phyloP scores from a whole-genome alignment of 2,113 vertebrate species.

The Zosterops borbonicus region DNA sequence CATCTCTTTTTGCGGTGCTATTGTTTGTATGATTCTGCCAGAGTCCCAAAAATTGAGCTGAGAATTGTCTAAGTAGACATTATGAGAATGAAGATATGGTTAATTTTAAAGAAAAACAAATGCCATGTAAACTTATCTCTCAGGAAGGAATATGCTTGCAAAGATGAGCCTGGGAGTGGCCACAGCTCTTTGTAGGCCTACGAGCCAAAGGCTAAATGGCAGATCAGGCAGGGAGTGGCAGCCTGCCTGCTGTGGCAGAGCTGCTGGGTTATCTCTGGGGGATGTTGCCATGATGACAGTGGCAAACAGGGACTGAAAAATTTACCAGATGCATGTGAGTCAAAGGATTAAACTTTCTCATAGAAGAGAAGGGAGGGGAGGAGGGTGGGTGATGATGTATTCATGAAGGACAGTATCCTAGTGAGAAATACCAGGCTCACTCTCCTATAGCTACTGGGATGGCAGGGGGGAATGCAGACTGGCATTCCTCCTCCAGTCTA shows the following conservation, averaged over 20 bases:
- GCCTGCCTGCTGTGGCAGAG: background rate
- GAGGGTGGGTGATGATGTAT: background rate
- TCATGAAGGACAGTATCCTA: background rate
- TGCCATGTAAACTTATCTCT: background rate
- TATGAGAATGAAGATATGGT: background rate
- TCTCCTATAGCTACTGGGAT: background rate
- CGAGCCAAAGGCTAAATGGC: background rate
- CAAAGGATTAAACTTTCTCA: constrained; percentile 44
- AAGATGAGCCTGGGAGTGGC: background rate
- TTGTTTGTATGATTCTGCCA: background rate
- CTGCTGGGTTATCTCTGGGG: constrained; percentile 22
- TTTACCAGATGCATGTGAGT: constrained; percentile 3
- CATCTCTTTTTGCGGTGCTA: background rate
- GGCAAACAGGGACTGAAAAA: constrained; percentile 46
- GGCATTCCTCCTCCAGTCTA: background rate
- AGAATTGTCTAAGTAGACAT: background rate
- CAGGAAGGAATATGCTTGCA: accelerated
- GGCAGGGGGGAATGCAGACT: background rate
- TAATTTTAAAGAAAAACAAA: background rate
- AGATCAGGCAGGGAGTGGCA: background rate
- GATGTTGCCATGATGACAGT: constrained; percentile 7
- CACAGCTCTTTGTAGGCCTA: background rate
- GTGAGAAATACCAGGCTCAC: constrained; percentile 24
- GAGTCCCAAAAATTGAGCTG: background rate
- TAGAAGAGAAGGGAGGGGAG: background rate